Evolutionary conservation across 2,113 vertebrate species (phyloP).

Genomic region (Mormyrus iriodes): DNA sequence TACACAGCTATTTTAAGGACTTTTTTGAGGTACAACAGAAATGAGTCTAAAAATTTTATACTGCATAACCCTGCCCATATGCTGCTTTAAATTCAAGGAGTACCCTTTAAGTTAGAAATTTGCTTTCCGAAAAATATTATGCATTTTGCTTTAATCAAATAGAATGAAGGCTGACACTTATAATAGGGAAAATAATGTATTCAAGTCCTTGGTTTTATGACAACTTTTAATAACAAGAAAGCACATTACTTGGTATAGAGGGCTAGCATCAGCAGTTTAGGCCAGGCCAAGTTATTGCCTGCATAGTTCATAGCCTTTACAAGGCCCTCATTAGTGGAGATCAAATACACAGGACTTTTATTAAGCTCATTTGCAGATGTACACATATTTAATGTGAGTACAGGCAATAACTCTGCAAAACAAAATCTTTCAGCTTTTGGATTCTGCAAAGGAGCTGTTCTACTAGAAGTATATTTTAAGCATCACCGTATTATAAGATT

Average conservation of each 20-base stretch:
- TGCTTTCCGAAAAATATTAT: neutral
- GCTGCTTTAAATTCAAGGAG: neutral
- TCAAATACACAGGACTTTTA: conserved; percentile 2
- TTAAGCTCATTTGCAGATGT: conserved; percentile 2
- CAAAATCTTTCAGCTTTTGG: neutral
- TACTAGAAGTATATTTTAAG: neutral
- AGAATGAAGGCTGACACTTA: neutral
- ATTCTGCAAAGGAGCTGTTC: neutral
- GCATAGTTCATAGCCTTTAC: conserved; percentile 2
- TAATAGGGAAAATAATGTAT: conserved; percentile 5
- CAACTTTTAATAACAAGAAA: conserved; percentile 14
- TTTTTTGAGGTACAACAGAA: neutral
- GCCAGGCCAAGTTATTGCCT: neutral
- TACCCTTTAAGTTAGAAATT: neutral
- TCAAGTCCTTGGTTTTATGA: neutral
- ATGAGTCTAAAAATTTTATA: neutral
- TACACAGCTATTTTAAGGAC: neutral
- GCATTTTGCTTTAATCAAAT: neutral
- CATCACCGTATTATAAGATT: neutral
- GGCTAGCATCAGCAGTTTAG: conserved; percentile 9
- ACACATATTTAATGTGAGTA: neutral
- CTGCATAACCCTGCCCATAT: neutral
- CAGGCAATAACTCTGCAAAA: neutral
- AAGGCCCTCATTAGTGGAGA: neutral
- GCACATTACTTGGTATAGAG: neutral